These are phyloP conservation scores for Dioctria rufipes DNA, from an alignment of 2,888 invertebrate genomes.

Conservation along the genomic window DNA sequence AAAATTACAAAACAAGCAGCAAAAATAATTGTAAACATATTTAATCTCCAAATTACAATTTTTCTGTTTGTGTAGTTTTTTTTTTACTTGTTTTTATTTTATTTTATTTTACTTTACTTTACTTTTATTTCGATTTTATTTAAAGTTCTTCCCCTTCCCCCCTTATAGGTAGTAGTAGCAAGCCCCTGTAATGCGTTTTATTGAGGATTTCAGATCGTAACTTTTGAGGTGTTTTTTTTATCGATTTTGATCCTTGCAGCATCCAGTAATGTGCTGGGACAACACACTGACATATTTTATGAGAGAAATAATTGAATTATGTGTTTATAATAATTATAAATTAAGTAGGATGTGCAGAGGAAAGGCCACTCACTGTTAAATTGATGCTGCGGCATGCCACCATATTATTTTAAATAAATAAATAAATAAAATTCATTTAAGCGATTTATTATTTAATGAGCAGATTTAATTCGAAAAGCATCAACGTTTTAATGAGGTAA, in stretches of 20 bases:
- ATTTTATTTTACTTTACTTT: not conserved
- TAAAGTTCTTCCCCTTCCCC: constrained; percentile 1
- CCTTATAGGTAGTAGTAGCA: too few relatives aligned
- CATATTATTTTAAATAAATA: not conserved
- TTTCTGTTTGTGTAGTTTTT: constrained; percentile 37
- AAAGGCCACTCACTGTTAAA: not conserved
- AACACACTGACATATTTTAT: constrained; percentile 48
- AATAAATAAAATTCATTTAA: constrained; percentile 47
- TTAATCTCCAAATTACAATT: constrained; percentile 53
- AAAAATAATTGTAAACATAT: constrained; percentile 53
- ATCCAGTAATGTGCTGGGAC: constrained; percentile 2
- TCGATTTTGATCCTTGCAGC: constrained; percentile 18
- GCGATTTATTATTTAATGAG: constrained; percentile 50
- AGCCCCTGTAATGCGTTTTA: constrained; percentile 10
- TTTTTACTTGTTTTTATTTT: constrained; percentile 16
- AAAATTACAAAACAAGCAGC: constrained; percentile 40
- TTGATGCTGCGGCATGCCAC: constrained; percentile 45
- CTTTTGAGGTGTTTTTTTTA: not conserved
- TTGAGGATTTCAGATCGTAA: constrained; percentile 31
- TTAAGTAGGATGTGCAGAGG: constrained; percentile 16
- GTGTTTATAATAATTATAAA: constrained; percentile 50
- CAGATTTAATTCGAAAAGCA: constrained; percentile 39
- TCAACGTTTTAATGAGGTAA: constrained; percentile 43
- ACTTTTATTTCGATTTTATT: constrained; percentile 33
- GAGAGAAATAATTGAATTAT: constrained; percentile 48